These are phyloP conservation scores for Zonitis immaculata DNA, from an alignment of 2,888 invertebrate species.

Conservation along the genomic window DNA sequence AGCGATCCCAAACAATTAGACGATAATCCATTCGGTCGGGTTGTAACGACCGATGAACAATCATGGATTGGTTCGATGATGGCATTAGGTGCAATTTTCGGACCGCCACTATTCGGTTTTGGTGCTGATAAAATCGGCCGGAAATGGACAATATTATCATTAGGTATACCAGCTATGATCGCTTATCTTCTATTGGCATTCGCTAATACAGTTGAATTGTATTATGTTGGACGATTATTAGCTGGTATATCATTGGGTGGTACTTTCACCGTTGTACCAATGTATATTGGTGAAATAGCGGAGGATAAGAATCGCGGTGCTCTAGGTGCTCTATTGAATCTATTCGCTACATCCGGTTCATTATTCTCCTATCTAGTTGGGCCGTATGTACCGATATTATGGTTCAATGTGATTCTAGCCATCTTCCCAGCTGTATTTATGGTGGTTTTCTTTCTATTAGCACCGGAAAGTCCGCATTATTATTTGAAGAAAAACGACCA, in stretches of 20 bases:
- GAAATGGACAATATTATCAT: constrained; percentile 60
- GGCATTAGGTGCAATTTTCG: constrained; percentile 51
- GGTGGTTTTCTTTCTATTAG: constrained; percentile 18
- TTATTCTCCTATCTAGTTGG: constrained; percentile 47
- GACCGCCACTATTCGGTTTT: constrained; percentile 65
- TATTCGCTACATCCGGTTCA: constrained; percentile 64
- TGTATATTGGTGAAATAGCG: constrained; percentile 82
- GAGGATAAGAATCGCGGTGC: constrained; percentile 74
- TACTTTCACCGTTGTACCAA: constrained; percentile 68
- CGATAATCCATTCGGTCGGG: constrained; percentile 38
- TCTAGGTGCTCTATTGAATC: constrained; percentile 63
- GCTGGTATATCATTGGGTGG: constrained; percentile 65
- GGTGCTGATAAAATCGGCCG: constrained; percentile 62
- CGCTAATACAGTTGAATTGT: constrained; percentile 21
- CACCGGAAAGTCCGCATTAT: constrained; percentile 29
- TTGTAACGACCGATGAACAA: constrained; percentile 40
- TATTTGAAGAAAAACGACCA: constrained; percentile 49
- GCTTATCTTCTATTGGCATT: constrained; percentile 38
- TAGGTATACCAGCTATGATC: constrained; percentile 59
- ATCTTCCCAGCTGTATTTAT: constrained; percentile 23
- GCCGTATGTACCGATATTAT: constrained; percentile 28
- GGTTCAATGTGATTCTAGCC: constrained; percentile 26
- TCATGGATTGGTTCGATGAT: constrained; percentile 53
- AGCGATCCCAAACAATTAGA: constrained; percentile 17
- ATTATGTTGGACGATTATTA: constrained; percentile 54